Evolutionary conservation across 2,797 vertebrate species (phyloP).

Genomic region (Spea hammondii): DNA sequence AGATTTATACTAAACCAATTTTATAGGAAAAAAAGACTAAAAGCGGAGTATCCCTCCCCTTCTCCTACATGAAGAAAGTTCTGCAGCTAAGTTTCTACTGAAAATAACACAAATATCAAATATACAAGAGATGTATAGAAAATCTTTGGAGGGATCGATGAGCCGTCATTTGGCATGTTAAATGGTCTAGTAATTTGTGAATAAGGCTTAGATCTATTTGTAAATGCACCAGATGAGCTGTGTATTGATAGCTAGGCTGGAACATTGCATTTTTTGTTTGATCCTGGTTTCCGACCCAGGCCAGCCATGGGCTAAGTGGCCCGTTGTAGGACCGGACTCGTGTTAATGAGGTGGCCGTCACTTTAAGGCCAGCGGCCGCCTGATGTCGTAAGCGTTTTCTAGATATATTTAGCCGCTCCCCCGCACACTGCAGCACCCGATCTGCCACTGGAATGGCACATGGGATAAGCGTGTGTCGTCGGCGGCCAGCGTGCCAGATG

Average conservation of each 20-base stretch:
- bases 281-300: too few relatives aligned
- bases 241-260: slow-evolving; percentile 3
- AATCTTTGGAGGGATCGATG: slow-evolving; percentile 29
- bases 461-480: too few relatives aligned
- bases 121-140: slow-evolving; percentile 7
- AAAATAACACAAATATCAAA: background rate
- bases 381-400: too few relatives aligned
- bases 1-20: slow-evolving; percentile 43
- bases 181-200: slow-evolving; percentile 27
- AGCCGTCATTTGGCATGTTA: slow-evolving; percentile 27
- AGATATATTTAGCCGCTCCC: too few relatives aligned
- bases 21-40: slow-evolving; percentile 2
- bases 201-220: slow-evolving; percentile 17
- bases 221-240: slow-evolving; percentile 8
- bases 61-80: slow-evolving; percentile 22
- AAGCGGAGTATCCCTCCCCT: slow-evolving; percentile 1
- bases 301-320: too few relatives aligned
- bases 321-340: too few relatives aligned
- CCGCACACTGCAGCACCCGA: too few relatives aligned
- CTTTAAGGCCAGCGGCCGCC: too few relatives aligned
- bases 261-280: too few relatives aligned
- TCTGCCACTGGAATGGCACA: too few relatives aligned
- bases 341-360: too few relatives aligned
- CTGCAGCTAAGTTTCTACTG: slow-evolving; percentile 23
- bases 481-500: too few relatives aligned